Percentiles rank a stretch among this genome's conserved stretches.
These are phyloP conservation scores for Archaeoteleia sp. DNA, from an alignment of 2,888 invertebrate genomes.

Conservation along the genomic window DNA sequence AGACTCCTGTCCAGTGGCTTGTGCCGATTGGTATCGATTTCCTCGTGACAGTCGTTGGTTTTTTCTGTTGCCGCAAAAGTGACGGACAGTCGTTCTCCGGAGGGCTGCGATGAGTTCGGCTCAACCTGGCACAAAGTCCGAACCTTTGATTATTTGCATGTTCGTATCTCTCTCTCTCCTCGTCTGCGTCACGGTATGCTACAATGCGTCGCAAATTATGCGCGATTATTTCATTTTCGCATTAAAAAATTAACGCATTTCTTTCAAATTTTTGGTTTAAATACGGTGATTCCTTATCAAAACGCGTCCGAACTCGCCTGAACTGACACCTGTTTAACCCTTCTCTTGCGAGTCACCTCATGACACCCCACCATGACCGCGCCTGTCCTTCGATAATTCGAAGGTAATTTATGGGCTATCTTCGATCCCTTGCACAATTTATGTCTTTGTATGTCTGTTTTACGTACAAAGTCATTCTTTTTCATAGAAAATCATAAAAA, in stretches of 20 bases:
- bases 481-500: too few species aligned
- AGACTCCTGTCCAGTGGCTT: constrained; percentile 9
- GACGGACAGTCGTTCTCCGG: constrained; percentile 83
- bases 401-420: constrained; percentile 49
- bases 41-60: constrained; percentile 15
- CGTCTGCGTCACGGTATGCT: too few species aligned
- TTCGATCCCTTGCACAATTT: constrained; percentile 13
- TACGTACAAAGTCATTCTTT: constrained; percentile 1
- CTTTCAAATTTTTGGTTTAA: too few species aligned
- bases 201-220: constrained; percentile 51
- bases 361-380: constrained; percentile 56
- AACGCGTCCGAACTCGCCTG: constrained; percentile 9
- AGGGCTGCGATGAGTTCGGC: constrained; percentile 82
- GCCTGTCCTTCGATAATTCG: constrained; percentile 57
- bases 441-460: neutral
- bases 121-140: constrained; percentile 72
- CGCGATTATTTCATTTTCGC: constrained; percentile 47
- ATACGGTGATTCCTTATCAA: constrained; percentile 2
- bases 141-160: constrained; percentile 29
- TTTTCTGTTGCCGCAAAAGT: constrained; percentile 81
- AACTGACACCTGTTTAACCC: constrained; percentile 55
- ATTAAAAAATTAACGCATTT: too few species aligned
- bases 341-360: constrained; percentile 37
- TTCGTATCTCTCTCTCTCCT: constrained; percentile 19
- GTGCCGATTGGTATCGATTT: constrained; percentile 27